phyloP scores from a whole-genome alignment of 2,797 vertebrate species.

The Sarcophilus harrisii region DNA sequence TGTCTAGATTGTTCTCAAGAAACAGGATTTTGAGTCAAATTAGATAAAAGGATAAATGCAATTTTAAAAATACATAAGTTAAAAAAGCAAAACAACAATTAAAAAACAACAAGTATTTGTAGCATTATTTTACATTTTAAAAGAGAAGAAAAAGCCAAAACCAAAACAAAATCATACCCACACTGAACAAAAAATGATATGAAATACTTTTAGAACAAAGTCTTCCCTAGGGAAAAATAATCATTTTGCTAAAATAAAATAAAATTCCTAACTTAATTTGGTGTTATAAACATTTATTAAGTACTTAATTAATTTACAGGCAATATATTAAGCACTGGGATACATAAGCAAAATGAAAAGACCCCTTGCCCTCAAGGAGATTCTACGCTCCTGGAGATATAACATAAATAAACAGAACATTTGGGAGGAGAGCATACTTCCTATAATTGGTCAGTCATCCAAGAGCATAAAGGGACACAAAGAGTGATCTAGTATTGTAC shows the following conservation, averaged over 20 bases:
- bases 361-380: neutral
- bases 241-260: neutral
- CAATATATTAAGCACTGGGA: neutral
- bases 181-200: neutral
- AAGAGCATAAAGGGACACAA: neutral
- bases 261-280: neutral
- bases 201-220: neutral
- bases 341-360: neutral
- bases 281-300: neutral
- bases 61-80: conserved; percentile 49
- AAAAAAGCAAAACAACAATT: conserved; percentile 10
- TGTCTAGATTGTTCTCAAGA: conserved; percentile 3
- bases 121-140: neutral
- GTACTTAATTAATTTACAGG: neutral
- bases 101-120: neutral
- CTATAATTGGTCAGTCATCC: neutral
- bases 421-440: neutral
- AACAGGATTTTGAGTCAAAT: neutral
- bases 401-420: neutral
- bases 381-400: neutral
- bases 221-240: neutral
- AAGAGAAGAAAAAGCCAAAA: neutral
- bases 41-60: neutral
- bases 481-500: neutral
- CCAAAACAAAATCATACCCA: neutral